phyloP scores from a whole-genome alignment of 2,113 vertebrate genomes.

The Neomonachus schauinslandi region DNA sequence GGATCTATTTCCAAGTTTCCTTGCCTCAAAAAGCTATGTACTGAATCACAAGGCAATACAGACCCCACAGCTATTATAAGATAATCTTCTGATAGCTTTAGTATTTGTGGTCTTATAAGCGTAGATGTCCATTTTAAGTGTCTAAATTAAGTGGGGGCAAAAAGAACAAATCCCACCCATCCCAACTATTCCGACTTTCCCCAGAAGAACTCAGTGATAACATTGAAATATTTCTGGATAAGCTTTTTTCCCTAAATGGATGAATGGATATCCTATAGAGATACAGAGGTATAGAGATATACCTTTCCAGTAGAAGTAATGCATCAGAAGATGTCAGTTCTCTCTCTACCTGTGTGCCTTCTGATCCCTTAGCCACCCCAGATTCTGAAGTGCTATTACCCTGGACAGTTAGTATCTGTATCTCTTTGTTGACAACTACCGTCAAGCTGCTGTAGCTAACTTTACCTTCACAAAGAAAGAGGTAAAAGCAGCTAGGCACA shows the following conservation, averaged over 20 bases:
- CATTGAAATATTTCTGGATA: not conserved
- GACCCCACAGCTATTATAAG: not conserved
- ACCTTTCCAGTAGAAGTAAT: not conserved
- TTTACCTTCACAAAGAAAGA: not conserved
- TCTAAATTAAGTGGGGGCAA: not conserved
- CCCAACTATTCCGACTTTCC: not conserved
- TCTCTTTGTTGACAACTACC: not conserved
- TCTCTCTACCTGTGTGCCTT: rapidly evolving
- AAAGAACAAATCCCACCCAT: not conserved
- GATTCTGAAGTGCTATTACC: not conserved
- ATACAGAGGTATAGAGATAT: not conserved
- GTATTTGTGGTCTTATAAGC: not conserved
- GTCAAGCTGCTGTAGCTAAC: not conserved
- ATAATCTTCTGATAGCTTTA: not conserved
- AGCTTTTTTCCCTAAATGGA: too few relatives aligned
- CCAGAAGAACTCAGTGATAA: not conserved
- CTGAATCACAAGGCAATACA: not conserved
- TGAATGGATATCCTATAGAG: too few relatives aligned
- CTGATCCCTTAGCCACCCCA: not conserved
- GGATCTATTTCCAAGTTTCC: not conserved
- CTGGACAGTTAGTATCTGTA: not conserved
- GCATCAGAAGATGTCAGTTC: not conserved
- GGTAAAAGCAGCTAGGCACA: not conserved
- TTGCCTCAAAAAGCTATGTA: not conserved
- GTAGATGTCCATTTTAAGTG: not conserved